A percentile compares a stretch with the other conserved stretches of the same genome.
Conservation (phyloP, 35 echinoderm and acorn worm genomes). For the Diadema setosum region DNA sequence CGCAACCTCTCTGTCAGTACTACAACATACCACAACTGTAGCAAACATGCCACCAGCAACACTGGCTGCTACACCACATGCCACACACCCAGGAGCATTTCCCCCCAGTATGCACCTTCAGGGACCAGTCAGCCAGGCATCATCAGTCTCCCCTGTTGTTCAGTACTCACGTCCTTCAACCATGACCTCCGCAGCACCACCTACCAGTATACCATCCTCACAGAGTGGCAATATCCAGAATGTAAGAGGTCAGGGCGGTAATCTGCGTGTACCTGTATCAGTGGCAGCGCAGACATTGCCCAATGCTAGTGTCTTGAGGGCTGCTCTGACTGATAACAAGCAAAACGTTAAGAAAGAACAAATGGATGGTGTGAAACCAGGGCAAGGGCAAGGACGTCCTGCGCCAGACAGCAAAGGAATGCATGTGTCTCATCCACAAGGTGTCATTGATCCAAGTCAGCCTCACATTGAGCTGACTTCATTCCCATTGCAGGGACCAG, state of each 20-base stretch:
- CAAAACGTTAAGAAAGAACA: background rate
- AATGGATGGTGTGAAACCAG: background rate
- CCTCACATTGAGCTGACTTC: background rate
- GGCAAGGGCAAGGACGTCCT: background rate
- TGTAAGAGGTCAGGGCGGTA: background rate
- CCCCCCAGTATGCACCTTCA: background rate
- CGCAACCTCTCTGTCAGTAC: background rate
- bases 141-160: constrained; percentile 1
- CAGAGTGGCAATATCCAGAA: background rate
- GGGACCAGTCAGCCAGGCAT: background rate
- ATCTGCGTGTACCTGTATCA: constrained; percentile 67
- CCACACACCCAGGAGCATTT: background rate
- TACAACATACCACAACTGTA: background rate
- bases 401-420: background rate
- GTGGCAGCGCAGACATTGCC: constrained; percentile 53
- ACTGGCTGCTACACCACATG: background rate
- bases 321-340: constrained; percentile 25
- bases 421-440: background rate
- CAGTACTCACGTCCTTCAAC: constrained; percentile 40
- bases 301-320: constrained; percentile 86
- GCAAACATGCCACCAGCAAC: background rate
- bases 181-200: constrained; percentile 18
- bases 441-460: background rate
- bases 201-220: background rate
- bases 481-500: background rate